These are phyloP conservation scores for Stenolophus ochropezus DNA, from an alignment of 2,888 invertebrate species.

Conservation along the genomic window DNA sequence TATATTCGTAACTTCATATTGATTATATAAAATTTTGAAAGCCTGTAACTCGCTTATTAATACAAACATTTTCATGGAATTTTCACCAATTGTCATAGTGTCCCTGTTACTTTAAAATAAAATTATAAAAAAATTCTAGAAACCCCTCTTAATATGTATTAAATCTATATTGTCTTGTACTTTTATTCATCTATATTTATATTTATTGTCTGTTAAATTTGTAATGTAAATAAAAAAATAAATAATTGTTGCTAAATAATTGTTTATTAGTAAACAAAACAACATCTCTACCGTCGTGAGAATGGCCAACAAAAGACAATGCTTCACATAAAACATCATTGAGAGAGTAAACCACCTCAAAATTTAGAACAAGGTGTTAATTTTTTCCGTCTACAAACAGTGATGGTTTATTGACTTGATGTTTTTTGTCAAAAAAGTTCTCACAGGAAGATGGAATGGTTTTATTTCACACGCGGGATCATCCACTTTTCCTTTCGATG, in stretches of 20 bases:
- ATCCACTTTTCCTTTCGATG: conserved; percentile 9
- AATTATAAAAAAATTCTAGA: too few species aligned
- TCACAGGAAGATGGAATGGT: conserved; percentile 33
- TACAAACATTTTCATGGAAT: too few species aligned
- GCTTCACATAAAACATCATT: conserved; percentile 30
- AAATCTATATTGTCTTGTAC: too few species aligned
- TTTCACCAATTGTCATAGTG: too few species aligned
- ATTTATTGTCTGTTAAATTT: too few species aligned
- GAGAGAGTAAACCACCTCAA: conserved; percentile 35
- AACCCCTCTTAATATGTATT: too few species aligned
- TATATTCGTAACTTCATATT: too few species aligned
- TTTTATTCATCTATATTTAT: too few species aligned
- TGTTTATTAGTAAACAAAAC: conserved; percentile 28
- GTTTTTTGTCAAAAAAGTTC: conserved; percentile 46
- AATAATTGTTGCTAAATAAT: conserved; percentile 13
- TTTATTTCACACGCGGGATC: conserved; percentile 47
- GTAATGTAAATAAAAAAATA: too few species aligned
- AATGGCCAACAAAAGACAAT: conserved; percentile 48
- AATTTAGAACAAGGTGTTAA: conserved; percentile 56
- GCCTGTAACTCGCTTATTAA: too few species aligned
- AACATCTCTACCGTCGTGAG: conserved; percentile 34
- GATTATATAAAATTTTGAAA: too few species aligned
- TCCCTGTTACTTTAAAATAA: too few species aligned
- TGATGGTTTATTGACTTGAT: conserved; percentile 49
- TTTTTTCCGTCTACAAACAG: conserved; percentile 41